Percentiles rank a stretch among this genome's conserved stretches.
Conservation (phyloP, 2,888 invertebrate genomes). For the Smittia sp. region DNA sequence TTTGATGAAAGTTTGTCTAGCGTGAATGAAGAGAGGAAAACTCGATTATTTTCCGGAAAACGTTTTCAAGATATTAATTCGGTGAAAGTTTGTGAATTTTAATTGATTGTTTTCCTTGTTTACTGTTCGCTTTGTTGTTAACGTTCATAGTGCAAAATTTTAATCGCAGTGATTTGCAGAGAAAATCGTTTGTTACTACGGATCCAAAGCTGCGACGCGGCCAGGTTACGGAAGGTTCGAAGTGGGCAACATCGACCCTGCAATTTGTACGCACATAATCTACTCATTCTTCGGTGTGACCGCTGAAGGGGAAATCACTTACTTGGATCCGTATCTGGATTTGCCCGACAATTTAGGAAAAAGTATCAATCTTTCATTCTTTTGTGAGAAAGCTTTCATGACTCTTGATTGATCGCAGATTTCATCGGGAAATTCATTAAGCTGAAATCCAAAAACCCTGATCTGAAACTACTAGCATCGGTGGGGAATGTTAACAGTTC, state of each 20-base stretch:
- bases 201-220: neutral
- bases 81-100: neutral
- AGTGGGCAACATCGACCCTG: constrained; percentile 24
- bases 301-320: constrained; percentile 49
- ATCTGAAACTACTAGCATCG: constrained; percentile 53
- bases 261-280: constrained; percentile 19
- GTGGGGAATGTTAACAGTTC: constrained; percentile 55
- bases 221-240: neutral
- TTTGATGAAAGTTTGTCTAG: constrained; percentile 10
- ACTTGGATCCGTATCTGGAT: constrained; percentile 64
- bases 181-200: constrained; percentile 18
- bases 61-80: neutral
- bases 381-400: neutral
- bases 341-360: constrained; percentile 61
- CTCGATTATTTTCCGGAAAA: constrained; percentile 27
- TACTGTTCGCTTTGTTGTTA: neutral
- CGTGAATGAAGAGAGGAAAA: neutral
- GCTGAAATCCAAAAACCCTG: constrained; percentile 52
- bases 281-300: neutral
- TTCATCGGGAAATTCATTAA: constrained; percentile 49
- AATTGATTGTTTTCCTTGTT: constrained; percentile 8
- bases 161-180: neutral
- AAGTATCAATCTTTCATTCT: constrained; percentile 48
- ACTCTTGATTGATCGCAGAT: constrained; percentile 10
- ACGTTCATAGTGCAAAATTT: neutral